Evolutionary conservation across 2,113 vertebrate species (phyloP).

Genomic region (Aramus guarauna): DNA sequence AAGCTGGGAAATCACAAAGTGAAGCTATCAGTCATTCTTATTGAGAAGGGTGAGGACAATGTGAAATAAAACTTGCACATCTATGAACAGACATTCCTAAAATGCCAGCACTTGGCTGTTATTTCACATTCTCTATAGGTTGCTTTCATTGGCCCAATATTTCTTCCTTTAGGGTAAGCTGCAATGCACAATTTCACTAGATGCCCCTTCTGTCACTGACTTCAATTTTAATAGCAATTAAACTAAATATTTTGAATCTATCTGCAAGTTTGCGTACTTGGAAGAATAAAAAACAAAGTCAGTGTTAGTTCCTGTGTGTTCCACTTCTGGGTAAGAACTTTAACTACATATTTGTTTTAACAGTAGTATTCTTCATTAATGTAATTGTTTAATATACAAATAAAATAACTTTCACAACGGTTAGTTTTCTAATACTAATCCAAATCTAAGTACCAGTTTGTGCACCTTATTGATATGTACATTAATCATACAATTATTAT

Average conservation of each 20-base stretch:
- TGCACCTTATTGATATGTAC: neutral
- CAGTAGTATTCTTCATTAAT: neutral
- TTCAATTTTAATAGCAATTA: conserved; percentile 28
- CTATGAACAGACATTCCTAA: conserved; percentile 47
- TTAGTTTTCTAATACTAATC: neutral
- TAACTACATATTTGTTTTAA: neutral
- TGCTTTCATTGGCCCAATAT: conserved; percentile 11
- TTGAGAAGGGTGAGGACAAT: conserved; percentile 59
- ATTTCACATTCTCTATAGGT: neutral
- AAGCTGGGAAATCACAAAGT: conserved; percentile 66
- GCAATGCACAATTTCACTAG: neutral
- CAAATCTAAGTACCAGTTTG: neutral
- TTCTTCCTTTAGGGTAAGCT: conserved; percentile 33
- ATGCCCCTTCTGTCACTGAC: neutral
- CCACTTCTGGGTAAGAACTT: neutral
- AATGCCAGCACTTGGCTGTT: conserved; percentile 17
- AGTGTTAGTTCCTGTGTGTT: neutral
- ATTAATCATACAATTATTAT: neutral
- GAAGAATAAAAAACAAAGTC: neutral
- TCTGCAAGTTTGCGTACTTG: neutral
- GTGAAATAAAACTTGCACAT: conserved; percentile 65
- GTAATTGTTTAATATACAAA: neutral
- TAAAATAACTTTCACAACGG: neutral
- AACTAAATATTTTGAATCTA: neutral
- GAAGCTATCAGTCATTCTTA: conserved; percentile 67